phyloP scores from a whole-genome alignment of 2,888 invertebrate genomes.

The Hirtodrosophila histrioides region DNA sequence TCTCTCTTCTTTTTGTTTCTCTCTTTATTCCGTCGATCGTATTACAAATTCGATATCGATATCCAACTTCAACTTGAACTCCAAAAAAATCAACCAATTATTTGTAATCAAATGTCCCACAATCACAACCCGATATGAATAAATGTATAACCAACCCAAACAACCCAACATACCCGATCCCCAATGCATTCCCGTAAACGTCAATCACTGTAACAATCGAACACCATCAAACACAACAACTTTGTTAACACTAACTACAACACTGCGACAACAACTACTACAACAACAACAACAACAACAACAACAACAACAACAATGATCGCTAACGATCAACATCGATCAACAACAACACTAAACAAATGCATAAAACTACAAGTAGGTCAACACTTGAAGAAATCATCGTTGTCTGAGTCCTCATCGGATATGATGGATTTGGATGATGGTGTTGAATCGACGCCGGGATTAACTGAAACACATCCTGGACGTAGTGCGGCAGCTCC shows the following conservation, averaged over 20 bases:
- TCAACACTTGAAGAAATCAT: slow-evolving; percentile 94
- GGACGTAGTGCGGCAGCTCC: slow-evolving; percentile 84
- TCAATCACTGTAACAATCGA: slow-evolving; percentile 32
- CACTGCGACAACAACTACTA: slow-evolving; percentile 39
- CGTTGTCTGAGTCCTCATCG: slow-evolving; percentile 94
- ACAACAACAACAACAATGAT: slow-evolving; percentile 27
- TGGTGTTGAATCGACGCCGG: slow-evolving; percentile 87
- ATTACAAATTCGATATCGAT: slow-evolving; percentile 39
- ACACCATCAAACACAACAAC: slow-evolving; percentile 7
- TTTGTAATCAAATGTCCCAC: slow-evolving; percentile 26
- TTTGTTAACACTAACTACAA: slow-evolving; percentile 29
- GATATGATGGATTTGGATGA: slow-evolving; percentile 97
- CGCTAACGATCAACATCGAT: slow-evolving; percentile 24
- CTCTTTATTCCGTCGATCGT: slow-evolving; percentile 70
- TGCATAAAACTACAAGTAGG: slow-evolving; percentile 86
- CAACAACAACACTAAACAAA: slow-evolving; percentile 69
- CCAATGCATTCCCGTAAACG: slow-evolving; percentile 25
- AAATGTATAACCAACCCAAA: slow-evolving; percentile 25
- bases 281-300: no score
- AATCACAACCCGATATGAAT: slow-evolving; percentile 38
- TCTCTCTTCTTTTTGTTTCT: slow-evolving; percentile 80
- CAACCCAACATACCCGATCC: slow-evolving; percentile 2
- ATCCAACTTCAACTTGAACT: slow-evolving; percentile 16
- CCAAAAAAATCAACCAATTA: slow-evolving; percentile 6
- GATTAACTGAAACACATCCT: slow-evolving; percentile 84